Base-by-base conservation (phyloP, 2,113 vertebrate species). In the Edolisoma coerulescens region DNA sequence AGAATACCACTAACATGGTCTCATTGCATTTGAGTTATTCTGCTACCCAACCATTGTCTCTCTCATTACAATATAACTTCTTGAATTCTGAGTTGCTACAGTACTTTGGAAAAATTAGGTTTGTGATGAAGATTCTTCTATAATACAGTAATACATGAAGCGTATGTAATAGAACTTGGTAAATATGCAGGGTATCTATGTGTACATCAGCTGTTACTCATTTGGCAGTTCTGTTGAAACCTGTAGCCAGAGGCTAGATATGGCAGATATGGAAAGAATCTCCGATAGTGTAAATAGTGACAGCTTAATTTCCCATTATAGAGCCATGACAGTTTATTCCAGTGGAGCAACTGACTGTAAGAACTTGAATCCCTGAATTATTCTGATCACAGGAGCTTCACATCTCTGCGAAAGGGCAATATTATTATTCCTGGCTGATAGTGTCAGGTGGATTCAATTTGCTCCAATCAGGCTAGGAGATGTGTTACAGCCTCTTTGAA, bases 381-480 rank as follows among this genome's bases (percentile, higher is more conserved):
- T 71, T 89, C 70, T 87, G 42, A 47, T 95, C 70, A 70, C 27
- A 50, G 57, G 52, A 84, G 21, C 47, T 78, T 82, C 81, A 71
- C 6, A 8, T 89, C 15, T 68, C 60, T 52, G 37, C 84, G 84
- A 91, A 89, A 84, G 68, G 44, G 84, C 60, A 89, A 22, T 89
- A 89, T 84, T 92, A 76, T 75, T 93, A 95, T 93, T 93, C 56
- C 61, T 60, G 39, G 73, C 63, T 78, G 52, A 75, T 44, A 71
- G 60, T 75, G 73, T 94, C 65, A 87, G 92, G 77, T 87, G 84
- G 93, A 87, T 95, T 84, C 77, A 95, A 87, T 97, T 91, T 94
- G 77, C 64, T 95, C 65, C 90, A 94, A 54, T 95, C 81, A 91
- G 73, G 39, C 35, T 84, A 60, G 30, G 42, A 92, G 69, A 89